A percentile compares a stretch with the other conserved stretches of the same genome.
Evolutionary conservation across 1,140 invertebrate species (phyloP).

Genomic region (Temnothorax longispinosus): DNA sequence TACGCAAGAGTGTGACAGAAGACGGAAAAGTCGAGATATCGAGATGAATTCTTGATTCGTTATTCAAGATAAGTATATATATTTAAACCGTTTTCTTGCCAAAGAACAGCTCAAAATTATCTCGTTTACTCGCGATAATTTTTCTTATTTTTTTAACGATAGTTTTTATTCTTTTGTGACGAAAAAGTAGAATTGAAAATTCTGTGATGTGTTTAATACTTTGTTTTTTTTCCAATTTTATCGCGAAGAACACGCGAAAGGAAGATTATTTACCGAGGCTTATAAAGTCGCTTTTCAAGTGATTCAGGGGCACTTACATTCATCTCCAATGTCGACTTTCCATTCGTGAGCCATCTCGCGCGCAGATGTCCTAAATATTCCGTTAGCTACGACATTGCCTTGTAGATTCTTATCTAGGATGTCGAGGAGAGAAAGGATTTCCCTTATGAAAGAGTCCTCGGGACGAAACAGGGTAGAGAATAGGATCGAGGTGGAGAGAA

Average conservation of each 20-base stretch:
- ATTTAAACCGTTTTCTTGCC: slow-evolving; percentile 7
- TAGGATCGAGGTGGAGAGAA: slow-evolving; percentile 18
- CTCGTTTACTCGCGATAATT: neutral
- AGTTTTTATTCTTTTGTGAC: neutral
- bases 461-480: slow-evolving; percentile 78
- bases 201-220: neutral
- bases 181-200: neutral
- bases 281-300: slow-evolving; percentile 7
- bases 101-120: neutral
- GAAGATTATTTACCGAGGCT: neutral
- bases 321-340: slow-evolving; percentile 45
- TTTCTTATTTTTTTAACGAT: neutral
- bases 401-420: slow-evolving; percentile 72
- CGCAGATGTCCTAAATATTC: slow-evolving; percentile 63
- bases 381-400: slow-evolving; percentile 72
- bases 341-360: slow-evolving; percentile 62
- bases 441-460: slow-evolving; percentile 70
- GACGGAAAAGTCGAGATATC: slow-evolving; percentile 26
- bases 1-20: slow-evolving; percentile 27
- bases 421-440: slow-evolving; percentile 65
- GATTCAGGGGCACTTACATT: slow-evolving; percentile 20
- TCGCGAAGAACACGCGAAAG: neutral
- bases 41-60: slow-evolving; percentile 39
- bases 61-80: neutral
- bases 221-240: slow-evolving; percentile 7